These are phyloP conservation scores for Taxidea taxus DNA, from an alignment of 2,113 vertebrate genomes.

Conservation along the genomic window DNA sequence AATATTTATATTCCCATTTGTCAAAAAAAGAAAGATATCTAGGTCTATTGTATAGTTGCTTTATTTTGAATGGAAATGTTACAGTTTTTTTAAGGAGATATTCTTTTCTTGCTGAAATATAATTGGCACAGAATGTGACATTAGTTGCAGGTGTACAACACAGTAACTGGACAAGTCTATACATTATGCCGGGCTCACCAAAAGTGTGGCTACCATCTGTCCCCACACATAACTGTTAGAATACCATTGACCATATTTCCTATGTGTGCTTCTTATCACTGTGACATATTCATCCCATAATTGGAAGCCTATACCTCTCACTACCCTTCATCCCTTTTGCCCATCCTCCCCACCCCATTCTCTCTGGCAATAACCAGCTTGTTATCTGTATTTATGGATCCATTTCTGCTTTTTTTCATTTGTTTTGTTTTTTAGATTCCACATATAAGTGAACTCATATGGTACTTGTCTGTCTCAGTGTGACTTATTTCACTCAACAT, in stretches of 20 bases:
- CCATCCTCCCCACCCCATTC: neutral
- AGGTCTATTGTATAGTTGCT: neutral
- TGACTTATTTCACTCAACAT: neutral
- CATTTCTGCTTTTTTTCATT: neutral
- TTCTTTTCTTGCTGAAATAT: neutral
- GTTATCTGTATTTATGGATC: neutral
- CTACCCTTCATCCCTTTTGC: neutral
- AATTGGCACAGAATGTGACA: neutral
- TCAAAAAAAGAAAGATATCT: neutral
- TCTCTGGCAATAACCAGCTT: neutral
- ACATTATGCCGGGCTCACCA: neutral
- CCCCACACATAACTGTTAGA: neutral
- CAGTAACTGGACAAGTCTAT: neutral
- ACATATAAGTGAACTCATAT: neutral
- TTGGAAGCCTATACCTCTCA: neutral
- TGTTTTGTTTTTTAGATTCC: neutral
- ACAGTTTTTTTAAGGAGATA: constrained; percentile 34
- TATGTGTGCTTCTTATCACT: neutral
- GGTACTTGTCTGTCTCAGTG: neutral
- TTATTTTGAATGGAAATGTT: constrained; percentile 37
- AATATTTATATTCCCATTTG: neutral
- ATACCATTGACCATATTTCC: neutral
- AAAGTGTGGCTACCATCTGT: neutral
- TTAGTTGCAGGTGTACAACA: neutral
- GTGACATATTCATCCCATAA: neutral